A percentile compares a stretch with the other conserved stretches of the same genome.
Conservation (phyloP, 2,797 vertebrate genomes). For the Cuculus canorus region DNA sequence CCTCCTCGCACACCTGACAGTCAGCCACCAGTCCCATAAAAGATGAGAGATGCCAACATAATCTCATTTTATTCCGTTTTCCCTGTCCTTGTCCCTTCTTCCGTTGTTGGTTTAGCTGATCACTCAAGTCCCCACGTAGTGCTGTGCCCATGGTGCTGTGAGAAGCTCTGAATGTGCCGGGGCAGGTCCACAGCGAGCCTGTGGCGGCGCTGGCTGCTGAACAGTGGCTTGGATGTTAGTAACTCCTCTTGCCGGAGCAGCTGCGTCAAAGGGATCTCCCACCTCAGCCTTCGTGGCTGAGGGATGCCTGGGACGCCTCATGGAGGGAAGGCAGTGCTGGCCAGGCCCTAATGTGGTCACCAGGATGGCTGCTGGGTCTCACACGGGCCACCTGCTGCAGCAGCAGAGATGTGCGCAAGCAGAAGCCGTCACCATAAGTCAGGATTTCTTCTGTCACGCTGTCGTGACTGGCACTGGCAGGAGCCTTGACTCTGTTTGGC, state of each 20-base stretch:
- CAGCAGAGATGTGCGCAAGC: not conserved
- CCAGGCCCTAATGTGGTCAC: not conserved
- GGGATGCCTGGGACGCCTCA: not conserved
- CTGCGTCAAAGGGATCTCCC: not conserved
- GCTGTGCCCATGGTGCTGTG: fast-evolving
- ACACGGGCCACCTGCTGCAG: not conserved
- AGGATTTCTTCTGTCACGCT: not conserved
- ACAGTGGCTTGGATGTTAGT: not conserved
- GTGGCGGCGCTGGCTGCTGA: fast-evolving
- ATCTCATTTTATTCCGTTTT: not conserved
- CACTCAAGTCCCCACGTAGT: fast-evolving
- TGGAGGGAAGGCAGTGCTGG: not conserved
- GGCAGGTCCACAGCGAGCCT: not conserved
- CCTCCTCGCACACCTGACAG: not conserved
- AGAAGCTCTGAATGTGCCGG: not conserved
- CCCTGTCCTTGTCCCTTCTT: not conserved
- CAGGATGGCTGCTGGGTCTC: not conserved
- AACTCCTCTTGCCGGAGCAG: not conserved
- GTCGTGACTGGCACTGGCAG: not conserved
- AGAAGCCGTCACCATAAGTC: not conserved
- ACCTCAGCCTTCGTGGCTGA: not conserved
- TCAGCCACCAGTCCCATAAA: not conserved
- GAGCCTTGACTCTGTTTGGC: not conserved
- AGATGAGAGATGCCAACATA: not conserved
- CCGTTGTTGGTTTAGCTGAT: not conserved